phyloP scores from a whole-genome alignment of 2,797 vertebrate species.

The Graptemys geographica region DNA sequence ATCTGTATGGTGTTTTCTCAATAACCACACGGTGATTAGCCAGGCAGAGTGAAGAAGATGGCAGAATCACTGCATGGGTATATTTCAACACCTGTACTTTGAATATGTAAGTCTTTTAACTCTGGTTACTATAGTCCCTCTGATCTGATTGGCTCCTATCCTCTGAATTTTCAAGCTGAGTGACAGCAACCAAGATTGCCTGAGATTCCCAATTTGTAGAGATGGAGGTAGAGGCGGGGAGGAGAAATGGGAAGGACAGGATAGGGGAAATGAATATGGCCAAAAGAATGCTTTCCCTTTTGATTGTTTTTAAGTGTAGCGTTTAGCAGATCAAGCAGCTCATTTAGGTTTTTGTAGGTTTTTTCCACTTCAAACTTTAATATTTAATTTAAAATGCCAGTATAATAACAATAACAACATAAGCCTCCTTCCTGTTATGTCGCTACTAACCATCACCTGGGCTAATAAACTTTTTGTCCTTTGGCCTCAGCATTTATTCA shows the following conservation, averaged over 20 bases:
- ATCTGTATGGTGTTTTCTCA: background rate
- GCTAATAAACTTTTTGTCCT: background rate
- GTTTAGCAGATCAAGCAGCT: background rate
- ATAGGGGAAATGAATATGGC: background rate
- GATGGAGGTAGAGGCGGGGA: background rate
- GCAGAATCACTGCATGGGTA: background rate
- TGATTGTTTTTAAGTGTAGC: background rate
- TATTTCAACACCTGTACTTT: background rate
- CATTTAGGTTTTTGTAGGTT: background rate
- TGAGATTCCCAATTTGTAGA: background rate
- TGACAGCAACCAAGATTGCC: background rate
- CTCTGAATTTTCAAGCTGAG: background rate
- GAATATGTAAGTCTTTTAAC: background rate
- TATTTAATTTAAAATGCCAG: constrained; percentile 1
- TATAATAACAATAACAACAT: background rate
- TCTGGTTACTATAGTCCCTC: background rate
- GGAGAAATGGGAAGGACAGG: background rate
- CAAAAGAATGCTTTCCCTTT: background rate
- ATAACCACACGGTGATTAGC: fast-evolving
- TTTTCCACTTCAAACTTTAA: background rate
- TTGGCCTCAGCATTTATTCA: background rate
- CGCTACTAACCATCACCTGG: background rate
- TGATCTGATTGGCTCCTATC: background rate
- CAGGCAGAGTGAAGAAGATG: background rate
- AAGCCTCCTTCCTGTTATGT: background rate